Conservation (phyloP, 2,113 vertebrate species). For the Ceuthmochares aereus region DNA sequence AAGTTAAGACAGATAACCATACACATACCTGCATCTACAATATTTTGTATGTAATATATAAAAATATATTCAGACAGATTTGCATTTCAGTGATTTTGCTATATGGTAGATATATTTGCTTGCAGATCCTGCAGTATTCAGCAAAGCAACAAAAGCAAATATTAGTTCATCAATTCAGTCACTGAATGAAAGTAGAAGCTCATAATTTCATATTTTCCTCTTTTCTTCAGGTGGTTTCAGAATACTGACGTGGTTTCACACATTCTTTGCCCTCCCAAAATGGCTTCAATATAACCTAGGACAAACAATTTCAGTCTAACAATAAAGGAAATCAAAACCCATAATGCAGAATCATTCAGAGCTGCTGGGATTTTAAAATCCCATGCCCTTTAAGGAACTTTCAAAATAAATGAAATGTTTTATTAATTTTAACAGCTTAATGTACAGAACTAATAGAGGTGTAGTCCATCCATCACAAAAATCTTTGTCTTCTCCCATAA, state of each 20-base stretch:
- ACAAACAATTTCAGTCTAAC: constrained; percentile 8
- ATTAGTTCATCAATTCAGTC: not conserved
- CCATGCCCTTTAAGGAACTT: constrained; percentile 49
- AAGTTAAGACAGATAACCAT: not conserved
- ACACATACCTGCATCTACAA: not conserved
- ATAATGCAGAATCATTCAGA: constrained; percentile 15
- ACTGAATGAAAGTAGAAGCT: not conserved
- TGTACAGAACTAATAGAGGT: constrained; percentile 61
- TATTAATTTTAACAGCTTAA: constrained; percentile 65
- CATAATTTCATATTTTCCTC: not conserved
- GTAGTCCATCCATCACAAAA: constrained; percentile 56
- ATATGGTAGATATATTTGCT: not conserved
- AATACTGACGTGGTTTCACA: not conserved
- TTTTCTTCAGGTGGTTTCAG: not conserved
- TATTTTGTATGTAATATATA: not conserved
- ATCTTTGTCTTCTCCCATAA: constrained; percentile 54
- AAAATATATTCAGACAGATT: not conserved
- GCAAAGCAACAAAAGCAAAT: not conserved
- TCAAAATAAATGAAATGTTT: constrained; percentile 59
- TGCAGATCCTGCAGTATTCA: not conserved
- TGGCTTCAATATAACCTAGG: constrained; percentile 13
- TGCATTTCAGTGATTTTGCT: not conserved
- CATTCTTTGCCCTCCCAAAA: not conserved
- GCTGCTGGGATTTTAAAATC: constrained; percentile 25
- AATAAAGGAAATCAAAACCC: constrained; percentile 48